Evolutionary conservation across 1,140 invertebrate genomes (phyloP).

Genomic region (Drosophila hydei): DNA sequence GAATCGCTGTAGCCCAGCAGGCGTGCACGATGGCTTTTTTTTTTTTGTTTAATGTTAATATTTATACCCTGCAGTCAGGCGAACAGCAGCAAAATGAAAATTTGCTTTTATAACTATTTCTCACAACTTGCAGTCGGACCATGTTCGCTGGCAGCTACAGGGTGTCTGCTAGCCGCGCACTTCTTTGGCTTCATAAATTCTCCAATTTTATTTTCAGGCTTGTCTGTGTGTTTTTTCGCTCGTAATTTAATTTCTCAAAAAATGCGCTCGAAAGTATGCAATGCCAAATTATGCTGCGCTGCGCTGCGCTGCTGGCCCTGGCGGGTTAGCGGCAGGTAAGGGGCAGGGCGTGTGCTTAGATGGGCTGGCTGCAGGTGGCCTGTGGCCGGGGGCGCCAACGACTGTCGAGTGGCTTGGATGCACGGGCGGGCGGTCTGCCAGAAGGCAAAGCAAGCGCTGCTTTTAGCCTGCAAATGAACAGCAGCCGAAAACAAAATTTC

Average conservation of each 20-base stretch:
- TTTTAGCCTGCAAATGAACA: slow-evolving; percentile 18
- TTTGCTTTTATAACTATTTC: no score
- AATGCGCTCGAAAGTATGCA: slow-evolving; percentile 66
- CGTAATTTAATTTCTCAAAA: slow-evolving; percentile 71
- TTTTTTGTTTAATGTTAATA: slow-evolving; percentile 12
- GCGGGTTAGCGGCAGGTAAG: not conserved
- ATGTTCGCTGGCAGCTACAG: not conserved
- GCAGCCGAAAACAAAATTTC: slow-evolving; percentile 31
- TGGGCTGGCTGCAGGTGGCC: not conserved
- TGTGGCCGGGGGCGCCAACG: not conserved
- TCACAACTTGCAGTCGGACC: not conserved
- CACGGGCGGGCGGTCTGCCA: slow-evolving; percentile 1
- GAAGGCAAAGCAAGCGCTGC: slow-evolving; percentile 3
- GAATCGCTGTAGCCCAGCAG: slow-evolving; percentile 3
- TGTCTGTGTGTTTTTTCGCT: slow-evolving; percentile 31
- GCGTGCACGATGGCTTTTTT: slow-evolving; percentile 13
- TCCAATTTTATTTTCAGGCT: slow-evolving; percentile 1
- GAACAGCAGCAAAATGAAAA: not conserved
- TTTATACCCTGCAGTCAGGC: slow-evolving; percentile 22
- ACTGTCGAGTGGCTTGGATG: not conserved
- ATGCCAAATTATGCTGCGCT: slow-evolving; percentile 71
- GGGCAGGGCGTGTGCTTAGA: not conserved
- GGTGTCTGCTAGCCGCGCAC: slow-evolving; percentile 1
- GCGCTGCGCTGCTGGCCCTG: slow-evolving; percentile 37
- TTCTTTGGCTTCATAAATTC: not conserved